Conservation (phyloP, 2,888 invertebrate genomes). For the Odontocolon sp. region DNA sequence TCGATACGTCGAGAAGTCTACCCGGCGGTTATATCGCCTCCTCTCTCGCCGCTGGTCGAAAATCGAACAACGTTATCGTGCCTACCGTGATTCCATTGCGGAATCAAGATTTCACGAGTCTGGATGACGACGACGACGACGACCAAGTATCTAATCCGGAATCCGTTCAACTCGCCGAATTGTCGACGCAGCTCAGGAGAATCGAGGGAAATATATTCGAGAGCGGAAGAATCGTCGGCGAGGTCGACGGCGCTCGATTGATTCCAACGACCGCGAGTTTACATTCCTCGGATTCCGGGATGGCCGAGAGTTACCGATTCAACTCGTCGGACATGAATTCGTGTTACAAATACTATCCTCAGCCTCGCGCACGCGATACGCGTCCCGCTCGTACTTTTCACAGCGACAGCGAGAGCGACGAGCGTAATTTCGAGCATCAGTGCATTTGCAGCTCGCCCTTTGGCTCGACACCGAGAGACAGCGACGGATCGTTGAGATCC, state of each 20-base stretch:
- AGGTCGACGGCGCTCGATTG: conserved; percentile 11
- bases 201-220: conserved; percentile 44
- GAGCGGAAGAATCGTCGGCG: conserved; percentile 3
- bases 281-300: conserved; percentile 89
- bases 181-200: conserved; percentile 22
- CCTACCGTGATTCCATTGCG: conserved; percentile 46
- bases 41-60: conserved; percentile 5
- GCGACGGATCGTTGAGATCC: conserved; percentile 84
- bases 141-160: conserved; percentile 48
- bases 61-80: conserved; percentile 57
- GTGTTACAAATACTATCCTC: conserved; percentile 69
- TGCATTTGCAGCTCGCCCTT: conserved; percentile 89
- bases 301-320: conserved; percentile 89
- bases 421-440: conserved; percentile 85
- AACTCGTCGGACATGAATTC: conserved; percentile 74
- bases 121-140: conserved; percentile 50
- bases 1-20: conserved; percentile 70
- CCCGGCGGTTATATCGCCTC: conserved; percentile 60
- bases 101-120: conserved; percentile 42
- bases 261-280: conserved; percentile 61
- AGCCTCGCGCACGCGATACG: conserved; percentile 41
- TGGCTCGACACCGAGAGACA: conserved; percentile 87
- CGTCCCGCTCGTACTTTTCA: conserved; percentile 63
- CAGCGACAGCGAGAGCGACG: conserved; percentile 78
- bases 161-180: conserved; percentile 29